phyloP scores from a whole-genome alignment of 2,113 vertebrate species.

The Barbus barbus region DNA sequence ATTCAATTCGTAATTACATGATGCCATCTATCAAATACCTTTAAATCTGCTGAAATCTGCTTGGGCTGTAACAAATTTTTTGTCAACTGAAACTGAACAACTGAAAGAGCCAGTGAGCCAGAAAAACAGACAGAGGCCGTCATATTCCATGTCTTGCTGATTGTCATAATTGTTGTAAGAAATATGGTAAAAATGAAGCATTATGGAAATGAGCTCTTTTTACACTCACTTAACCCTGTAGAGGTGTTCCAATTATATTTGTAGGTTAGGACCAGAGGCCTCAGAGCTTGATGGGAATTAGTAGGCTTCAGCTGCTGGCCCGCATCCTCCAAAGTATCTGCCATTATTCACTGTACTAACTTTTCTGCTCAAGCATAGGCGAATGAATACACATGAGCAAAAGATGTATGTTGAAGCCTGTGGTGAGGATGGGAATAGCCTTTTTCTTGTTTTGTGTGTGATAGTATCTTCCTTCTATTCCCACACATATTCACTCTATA shows the following conservation, averaged over 20 bases:
- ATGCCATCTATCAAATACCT: too few species aligned
- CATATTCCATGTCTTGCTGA: too few species aligned
- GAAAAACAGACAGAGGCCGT: too few species aligned
- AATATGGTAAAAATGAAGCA: conserved; percentile 1
- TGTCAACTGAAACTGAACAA: too few species aligned
- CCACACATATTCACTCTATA: background rate
- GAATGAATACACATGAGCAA: background rate
- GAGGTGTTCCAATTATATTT: conserved; percentile 39
- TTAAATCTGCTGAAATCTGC: too few species aligned
- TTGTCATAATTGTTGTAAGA: too few species aligned
- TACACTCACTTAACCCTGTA: conserved; percentile 30
- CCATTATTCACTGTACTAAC: conserved; percentile 25
- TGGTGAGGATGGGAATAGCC: background rate
- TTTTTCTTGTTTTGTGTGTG: background rate
- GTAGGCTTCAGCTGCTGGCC: conserved; percentile 35
- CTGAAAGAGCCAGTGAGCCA: too few species aligned
- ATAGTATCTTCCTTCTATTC: background rate
- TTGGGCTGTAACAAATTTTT: too few species aligned
- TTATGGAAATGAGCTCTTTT: conserved; percentile 40
- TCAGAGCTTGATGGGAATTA: conserved; percentile 41
- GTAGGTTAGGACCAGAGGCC: conserved; percentile 25
- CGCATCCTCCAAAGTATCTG: conserved; percentile 20
- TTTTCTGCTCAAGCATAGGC: background rate
- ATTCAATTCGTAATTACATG: too few species aligned
- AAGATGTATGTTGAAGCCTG: background rate